phyloP scores from a whole-genome alignment of 2,888 invertebrate species.

The Neoitamus cyanurus region DNA sequence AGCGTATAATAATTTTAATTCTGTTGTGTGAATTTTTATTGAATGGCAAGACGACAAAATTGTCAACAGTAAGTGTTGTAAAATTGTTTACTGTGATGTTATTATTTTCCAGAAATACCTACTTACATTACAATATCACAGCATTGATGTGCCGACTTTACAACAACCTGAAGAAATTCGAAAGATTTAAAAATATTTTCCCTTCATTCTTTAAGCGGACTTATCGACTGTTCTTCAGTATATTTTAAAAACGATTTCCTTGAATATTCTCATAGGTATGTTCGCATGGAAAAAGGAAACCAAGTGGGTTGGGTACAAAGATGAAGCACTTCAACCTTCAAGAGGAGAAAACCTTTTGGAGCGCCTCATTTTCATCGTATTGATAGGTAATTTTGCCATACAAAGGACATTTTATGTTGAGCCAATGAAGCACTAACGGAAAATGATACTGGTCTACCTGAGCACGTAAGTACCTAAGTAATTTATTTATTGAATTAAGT shows the following conservation, averaged over 20 bases:
- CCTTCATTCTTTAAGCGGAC: too few species aligned
- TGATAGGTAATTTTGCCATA: background rate
- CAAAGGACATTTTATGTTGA: background rate
- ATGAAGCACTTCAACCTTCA: background rate
- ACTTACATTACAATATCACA: too few species aligned
- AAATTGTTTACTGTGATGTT: too few species aligned
- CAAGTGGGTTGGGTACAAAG: background rate
- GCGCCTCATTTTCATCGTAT: background rate
- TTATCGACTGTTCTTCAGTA: background rate
- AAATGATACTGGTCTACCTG: background rate
- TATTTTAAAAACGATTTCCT: background rate
- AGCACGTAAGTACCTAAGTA: background rate
- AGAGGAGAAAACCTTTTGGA: background rate
- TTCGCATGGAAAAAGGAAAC: background rate
- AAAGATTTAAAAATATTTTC: too few species aligned
- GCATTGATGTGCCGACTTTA: too few species aligned
- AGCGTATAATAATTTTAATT: too few species aligned
- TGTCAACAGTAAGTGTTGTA: too few species aligned
- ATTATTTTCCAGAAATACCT: too few species aligned
- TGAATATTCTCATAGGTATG: background rate
- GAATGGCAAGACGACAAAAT: too few species aligned
- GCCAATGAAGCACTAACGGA: background rate
- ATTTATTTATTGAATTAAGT: too few species aligned
- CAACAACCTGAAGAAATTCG: too few species aligned
- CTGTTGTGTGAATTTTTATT: too few species aligned